Conservation (phyloP, 2,113 vertebrate genomes). For the Bostrychus sinensis region DNA sequence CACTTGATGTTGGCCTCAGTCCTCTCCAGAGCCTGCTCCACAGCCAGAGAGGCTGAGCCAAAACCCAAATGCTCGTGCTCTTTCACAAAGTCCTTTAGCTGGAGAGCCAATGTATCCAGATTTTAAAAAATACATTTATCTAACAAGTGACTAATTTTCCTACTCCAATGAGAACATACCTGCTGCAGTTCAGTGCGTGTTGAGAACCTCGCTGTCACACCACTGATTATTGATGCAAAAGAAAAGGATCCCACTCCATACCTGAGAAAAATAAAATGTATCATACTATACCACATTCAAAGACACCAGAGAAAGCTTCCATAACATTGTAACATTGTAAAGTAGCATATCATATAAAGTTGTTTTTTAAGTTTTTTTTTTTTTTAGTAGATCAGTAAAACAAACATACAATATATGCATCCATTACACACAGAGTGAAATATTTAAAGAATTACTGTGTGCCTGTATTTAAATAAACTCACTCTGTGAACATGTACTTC, state of each 20-base stretch:
- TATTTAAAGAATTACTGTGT: too few species aligned
- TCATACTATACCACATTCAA: too few species aligned
- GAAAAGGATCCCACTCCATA: constrained; percentile 89
- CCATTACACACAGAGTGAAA: too few species aligned
- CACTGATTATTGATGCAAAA: constrained; percentile 84
- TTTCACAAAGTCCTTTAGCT: constrained; percentile 85
- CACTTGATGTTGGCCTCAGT: constrained; percentile 87
- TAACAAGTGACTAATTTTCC: not conserved
- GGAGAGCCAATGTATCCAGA: not conserved
- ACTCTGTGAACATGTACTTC: constrained; percentile 83
- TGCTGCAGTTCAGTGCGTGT: constrained; percentile 81
- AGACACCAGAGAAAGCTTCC: too few species aligned
- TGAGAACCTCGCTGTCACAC: constrained; percentile 83
- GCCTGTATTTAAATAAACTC: too few species aligned
- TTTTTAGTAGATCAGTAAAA: too few species aligned
- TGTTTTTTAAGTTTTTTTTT: too few species aligned
- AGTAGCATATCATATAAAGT: too few species aligned
- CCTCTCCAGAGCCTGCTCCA: constrained; percentile 88
- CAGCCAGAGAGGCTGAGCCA: constrained; percentile 82
- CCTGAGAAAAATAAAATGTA: constrained; percentile 61
- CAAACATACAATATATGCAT: too few species aligned
- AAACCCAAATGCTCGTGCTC: constrained; percentile 80
- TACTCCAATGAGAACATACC: constrained; percentile 63
- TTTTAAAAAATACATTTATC: constrained; percentile 10
- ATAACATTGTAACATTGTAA: too few species aligned